Evolutionary conservation across 2,797 vertebrate genomes (phyloP).

Genomic region (Alfaro cultratus): DNA sequence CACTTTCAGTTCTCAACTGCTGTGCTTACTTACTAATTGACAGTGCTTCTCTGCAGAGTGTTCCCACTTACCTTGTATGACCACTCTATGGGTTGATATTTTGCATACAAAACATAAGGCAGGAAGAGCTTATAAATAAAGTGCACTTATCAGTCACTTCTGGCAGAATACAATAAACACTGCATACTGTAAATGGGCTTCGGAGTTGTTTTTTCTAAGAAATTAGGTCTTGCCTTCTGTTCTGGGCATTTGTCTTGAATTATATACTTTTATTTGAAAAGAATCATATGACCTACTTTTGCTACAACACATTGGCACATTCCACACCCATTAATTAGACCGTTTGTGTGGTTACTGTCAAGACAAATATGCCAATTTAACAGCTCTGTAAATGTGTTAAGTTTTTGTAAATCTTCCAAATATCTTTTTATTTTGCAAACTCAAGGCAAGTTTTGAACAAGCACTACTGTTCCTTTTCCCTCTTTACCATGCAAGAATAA

Average conservation of each 20-base stretch:
- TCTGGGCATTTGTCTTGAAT: conserved; percentile 1
- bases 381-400: conserved; percentile 8
- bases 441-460: conserved; percentile 44
- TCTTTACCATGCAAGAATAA: conserved; percentile 71
- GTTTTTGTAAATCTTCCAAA: conserved; percentile 31
- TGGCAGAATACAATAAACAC: background rate
- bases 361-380: background rate
- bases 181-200: background rate
- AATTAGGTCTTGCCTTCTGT: background rate
- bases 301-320: background rate
- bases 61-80: conserved; percentile 1
- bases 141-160: conserved; percentile 1
- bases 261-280: background rate
- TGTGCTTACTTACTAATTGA: background rate
- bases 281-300: background rate
- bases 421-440: conserved; percentile 46
- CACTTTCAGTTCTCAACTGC: background rate
- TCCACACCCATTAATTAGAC: conserved; percentile 1
- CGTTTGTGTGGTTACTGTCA: background rate
- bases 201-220: background rate
- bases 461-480: conserved; percentile 55
- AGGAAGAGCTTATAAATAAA: background rate
- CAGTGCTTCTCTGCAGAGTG: conserved; percentile 11
- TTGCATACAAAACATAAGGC: conserved; percentile 2
- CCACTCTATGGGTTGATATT: conserved; percentile 7